Evolutionary conservation across 2,113 vertebrate species (phyloP), one percentile per base, ranked within the genome.

Genomic region (Pyrgilauda ruficollis): DNA sequence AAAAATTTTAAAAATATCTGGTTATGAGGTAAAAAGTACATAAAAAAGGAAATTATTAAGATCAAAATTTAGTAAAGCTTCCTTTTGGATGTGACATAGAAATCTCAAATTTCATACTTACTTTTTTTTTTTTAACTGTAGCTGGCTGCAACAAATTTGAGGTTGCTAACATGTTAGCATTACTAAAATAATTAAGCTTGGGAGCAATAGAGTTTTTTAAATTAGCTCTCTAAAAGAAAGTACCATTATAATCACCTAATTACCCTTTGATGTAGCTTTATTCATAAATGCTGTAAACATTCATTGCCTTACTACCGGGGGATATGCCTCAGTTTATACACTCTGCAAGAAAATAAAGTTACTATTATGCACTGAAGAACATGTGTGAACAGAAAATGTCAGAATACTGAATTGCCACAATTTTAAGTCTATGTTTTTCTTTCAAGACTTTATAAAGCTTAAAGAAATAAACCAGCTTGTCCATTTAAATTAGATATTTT

Each of bases 121-220:
- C 52, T 62, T 50, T 44, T 50, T 47, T 13, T 19, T 81, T 61
- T 81, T 47, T 16, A 2, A 63, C 6, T 50, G n/a, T 46, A 77
- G 47, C 35, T 96, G 85, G 55, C 59, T 94, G 43, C 66, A 93
- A 92, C 41, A 74, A 93, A 94, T 93, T 87, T 80, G 47, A 75
- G 9, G 31, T 83, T 96, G 55, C 59, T 94, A 96, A 94, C 92
- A 97, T 49, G 49, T 95, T 97, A 96, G 95, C 82, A 96, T 97
- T 97, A 94, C 73, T 95, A 83, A 97, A 97, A 96, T 93, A 97
- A 97, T 94, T 96, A 97, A 93, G 78, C 61, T 95, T 89, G 39
- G 76, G 91, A 97, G 89, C 61, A 95, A 95, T 43, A 96, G 70
- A 77, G 43, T 90, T 94, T 96, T 88, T 97, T 37, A n/a, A 87